Percentiles rank a stretch among this genome's conserved stretches.
Evolutionary conservation across 2,888 invertebrate species (phyloP).

Genomic region (Phyllotreta cruciferae): DNA sequence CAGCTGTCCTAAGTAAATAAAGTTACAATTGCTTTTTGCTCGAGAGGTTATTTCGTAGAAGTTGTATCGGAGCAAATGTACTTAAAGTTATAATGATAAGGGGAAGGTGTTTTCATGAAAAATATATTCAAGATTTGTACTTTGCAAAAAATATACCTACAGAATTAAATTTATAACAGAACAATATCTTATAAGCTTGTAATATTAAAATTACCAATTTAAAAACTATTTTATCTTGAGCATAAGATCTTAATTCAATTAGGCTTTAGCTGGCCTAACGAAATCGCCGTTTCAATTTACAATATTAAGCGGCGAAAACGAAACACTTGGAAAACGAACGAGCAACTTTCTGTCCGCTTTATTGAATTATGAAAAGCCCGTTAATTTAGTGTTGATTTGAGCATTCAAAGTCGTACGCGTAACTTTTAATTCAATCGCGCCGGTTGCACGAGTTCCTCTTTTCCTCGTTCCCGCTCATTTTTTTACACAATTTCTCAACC

Average conservation of each 20-base stretch:
- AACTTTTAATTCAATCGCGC: constrained; percentile 55
- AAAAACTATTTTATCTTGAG: constrained; percentile 10
- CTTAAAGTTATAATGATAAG: constrained; percentile 16
- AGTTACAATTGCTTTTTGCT: constrained; percentile 26
- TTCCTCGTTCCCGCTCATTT: constrained; percentile 8
- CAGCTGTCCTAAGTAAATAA: constrained; percentile 36
- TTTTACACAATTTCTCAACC: neutral
- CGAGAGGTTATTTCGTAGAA: constrained; percentile 28
- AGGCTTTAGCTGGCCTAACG: constrained; percentile 24
- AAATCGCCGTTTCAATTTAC: constrained; percentile 36
- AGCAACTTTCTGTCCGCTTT: constrained; percentile 43
- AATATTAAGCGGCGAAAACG: constrained; percentile 42
- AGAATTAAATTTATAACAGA: too few relatives aligned
- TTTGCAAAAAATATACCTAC: neutral
- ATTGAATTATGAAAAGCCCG: constrained; percentile 55
- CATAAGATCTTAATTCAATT: constrained; percentile 17
- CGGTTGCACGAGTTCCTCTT: neutral
- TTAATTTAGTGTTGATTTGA: constrained; percentile 57
- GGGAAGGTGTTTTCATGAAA: constrained; percentile 12
- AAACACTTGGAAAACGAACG: constrained; percentile 49
- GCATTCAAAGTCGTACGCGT: constrained; percentile 53
- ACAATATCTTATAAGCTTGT: too few relatives aligned
- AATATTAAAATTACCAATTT: neutral
- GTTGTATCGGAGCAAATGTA: neutral
- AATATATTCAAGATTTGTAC: neutral